Percentiles rank a stretch among this genome's conserved stretches.
Conservation (phyloP, 2,888 invertebrate species). For the Cryptosula pallasiana region DNA sequence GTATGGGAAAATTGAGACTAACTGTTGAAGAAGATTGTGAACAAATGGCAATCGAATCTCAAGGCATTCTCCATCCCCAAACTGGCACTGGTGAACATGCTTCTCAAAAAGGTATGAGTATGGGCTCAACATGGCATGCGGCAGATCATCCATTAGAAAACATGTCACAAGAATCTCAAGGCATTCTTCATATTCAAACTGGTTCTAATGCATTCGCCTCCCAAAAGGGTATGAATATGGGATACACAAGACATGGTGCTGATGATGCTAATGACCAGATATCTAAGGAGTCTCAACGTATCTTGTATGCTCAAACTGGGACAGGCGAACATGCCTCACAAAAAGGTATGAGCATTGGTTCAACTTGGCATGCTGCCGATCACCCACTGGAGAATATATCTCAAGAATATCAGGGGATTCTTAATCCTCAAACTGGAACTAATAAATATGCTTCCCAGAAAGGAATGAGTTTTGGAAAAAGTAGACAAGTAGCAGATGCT, state of each 20-base stretch:
- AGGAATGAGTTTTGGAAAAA: conserved; percentile 3
- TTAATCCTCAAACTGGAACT: conserved; percentile 2
- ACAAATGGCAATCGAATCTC: conserved; percentile 12
- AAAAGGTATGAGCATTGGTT: conserved; percentile 7
- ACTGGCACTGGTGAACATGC: conserved; percentile 17
- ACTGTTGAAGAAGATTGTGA: neutral
- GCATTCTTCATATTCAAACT: neutral
- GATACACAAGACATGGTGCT: neutral
- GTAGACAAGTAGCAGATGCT: neutral
- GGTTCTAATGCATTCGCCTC: neutral
- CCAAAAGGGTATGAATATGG: neutral
- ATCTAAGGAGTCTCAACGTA: neutral
- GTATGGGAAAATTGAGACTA: neutral
- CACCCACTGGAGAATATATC: neutral
- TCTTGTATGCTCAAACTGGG: conserved; percentile 1
- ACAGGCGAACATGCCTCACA: conserved; percentile 17
- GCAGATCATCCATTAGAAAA: conserved; percentile 12
- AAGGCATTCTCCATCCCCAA: conserved; percentile 10
- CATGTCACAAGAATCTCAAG: conserved; percentile 1
- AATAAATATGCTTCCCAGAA: conserved; percentile 13
- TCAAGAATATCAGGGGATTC: neutral
- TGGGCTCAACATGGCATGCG: conserved; percentile 10
- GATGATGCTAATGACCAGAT: neutral
- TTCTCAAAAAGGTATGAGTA: conserved; percentile 11
- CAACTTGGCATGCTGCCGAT: neutral